Evolutionary conservation across 2,888 invertebrate genomes (phyloP).

Genomic region (Leucophenga maculata): DNA sequence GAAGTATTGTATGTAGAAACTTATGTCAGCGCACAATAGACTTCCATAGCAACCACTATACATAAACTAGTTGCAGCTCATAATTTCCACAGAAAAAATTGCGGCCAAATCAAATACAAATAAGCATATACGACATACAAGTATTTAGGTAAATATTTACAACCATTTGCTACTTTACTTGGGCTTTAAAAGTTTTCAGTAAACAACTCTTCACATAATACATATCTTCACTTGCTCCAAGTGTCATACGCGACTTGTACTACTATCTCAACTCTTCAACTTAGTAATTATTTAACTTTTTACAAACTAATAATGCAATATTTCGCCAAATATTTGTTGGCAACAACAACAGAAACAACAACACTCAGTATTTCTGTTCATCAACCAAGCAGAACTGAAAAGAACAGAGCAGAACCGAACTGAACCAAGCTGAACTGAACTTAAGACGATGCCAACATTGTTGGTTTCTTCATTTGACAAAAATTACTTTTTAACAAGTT

Average conservation of each 20-base stretch:
- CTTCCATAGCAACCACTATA: no score
- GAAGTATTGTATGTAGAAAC: no score
- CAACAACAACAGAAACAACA: constrained; percentile 43
- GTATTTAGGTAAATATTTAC: no score
- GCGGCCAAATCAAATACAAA: no score
- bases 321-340: constrained; percentile 58
- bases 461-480: constrained; percentile 30
- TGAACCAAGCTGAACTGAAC: background rate
- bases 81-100: no score
- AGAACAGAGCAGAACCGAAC: background rate
- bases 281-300: constrained; percentile 59
- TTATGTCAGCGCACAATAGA: no score
- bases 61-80: no score
- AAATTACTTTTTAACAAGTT: constrained; percentile 54
- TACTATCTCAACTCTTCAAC: background rate
- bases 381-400: background rate
- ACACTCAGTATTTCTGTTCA: background rate
- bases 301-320: constrained; percentile 61
- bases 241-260: background rate
- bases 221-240: background rate
- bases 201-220: no score
- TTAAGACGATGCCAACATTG: background rate
- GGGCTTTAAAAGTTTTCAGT: no score
- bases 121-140: no score
- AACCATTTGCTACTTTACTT: no score